phyloP scores from a whole-genome alignment of 2,113 vertebrate genomes.

The Verasper variegatus region DNA sequence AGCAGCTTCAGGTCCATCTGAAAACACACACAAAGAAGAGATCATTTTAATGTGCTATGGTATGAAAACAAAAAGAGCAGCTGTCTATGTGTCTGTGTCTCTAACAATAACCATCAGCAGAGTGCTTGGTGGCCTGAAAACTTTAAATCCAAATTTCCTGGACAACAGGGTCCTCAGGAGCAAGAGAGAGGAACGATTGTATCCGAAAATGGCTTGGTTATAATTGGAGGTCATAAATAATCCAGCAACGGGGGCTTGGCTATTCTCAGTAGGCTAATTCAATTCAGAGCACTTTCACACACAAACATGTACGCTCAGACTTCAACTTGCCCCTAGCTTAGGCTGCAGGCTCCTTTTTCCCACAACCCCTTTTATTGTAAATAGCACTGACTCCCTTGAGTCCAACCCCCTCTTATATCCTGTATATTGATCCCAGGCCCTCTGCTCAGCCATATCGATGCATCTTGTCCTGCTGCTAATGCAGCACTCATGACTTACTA shows the following conservation, averaged over 20 bases:
- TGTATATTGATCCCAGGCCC: conserved; percentile 59
- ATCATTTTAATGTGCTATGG: background rate
- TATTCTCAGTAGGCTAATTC: conserved; percentile 65
- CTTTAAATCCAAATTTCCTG: conserved; percentile 30
- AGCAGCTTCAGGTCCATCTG: conserved; percentile 84
- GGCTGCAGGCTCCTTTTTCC: conserved; percentile 10
- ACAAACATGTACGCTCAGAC: conserved; percentile 12
- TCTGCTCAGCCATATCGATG: conserved; percentile 37
- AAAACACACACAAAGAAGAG: conserved; percentile 51
- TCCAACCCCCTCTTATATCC: conserved; percentile 11
- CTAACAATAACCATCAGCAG: background rate
- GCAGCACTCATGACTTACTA: conserved; percentile 32
- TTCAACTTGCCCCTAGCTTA: background rate
- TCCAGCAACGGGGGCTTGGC: conserved; percentile 29
- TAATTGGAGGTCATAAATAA: conserved; percentile 62
- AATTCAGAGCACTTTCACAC: conserved; percentile 51
- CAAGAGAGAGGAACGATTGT: conserved; percentile 32
- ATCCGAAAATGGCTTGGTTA: conserved; percentile 43
- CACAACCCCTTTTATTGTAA: conserved; percentile 58
- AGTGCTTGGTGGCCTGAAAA: background rate
- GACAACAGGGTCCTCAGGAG: conserved; percentile 16
- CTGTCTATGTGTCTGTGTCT: conserved; percentile 9
- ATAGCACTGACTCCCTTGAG: conserved; percentile 52
- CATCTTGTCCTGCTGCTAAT: conserved; percentile 15
- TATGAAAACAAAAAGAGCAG: no score